Percentiles rank a stretch among this genome's conserved stretches.
Evolutionary conservation across 2,797 vertebrate species (phyloP).

Genomic region (Pseudomugil gertrudae): DNA sequence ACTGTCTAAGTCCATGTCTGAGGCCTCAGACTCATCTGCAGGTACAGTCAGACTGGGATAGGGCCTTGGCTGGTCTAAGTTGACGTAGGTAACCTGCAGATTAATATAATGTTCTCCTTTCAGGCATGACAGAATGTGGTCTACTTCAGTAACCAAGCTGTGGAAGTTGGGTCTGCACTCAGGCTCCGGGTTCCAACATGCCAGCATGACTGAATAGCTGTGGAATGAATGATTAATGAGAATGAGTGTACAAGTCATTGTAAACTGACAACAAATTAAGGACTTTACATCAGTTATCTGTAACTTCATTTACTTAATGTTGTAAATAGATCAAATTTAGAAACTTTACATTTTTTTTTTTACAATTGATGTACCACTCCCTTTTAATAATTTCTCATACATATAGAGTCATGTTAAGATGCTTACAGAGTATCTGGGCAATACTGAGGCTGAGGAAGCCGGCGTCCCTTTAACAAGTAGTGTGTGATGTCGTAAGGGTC

Average conservation of each 20-base stretch:
- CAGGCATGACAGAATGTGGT: constrained; percentile 79
- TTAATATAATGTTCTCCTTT: constrained; percentile 93
- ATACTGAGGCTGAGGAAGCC: constrained; percentile 92
- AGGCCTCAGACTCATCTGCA: constrained; percentile 68
- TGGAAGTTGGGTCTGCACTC: constrained; percentile 86
- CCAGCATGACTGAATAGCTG: constrained; percentile 85
- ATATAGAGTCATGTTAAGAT: neutral
- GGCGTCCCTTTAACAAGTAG: constrained; percentile 89
- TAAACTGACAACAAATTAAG: neutral
- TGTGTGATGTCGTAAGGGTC: constrained; percentile 92
- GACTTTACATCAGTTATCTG: neutral
- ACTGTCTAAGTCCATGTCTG: constrained; percentile 59
- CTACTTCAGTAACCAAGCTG: constrained; percentile 81
- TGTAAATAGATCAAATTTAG: neutral
- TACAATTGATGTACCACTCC: neutral
- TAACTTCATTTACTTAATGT: neutral
- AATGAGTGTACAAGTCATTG: constrained; percentile 9
- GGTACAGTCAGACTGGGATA: constrained; percentile 73
- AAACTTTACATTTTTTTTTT: neutral
- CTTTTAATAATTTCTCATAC: neutral
- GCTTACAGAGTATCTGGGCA: constrained; percentile 92
- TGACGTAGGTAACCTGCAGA: constrained; percentile 88
- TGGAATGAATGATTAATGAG: constrained; percentile 25
- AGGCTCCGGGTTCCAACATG: constrained; percentile 88
- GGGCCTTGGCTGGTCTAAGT: constrained; percentile 81